phyloP scores from a whole-genome alignment of 2,797 vertebrate species.

The Artibeus jamaicensis region DNA sequence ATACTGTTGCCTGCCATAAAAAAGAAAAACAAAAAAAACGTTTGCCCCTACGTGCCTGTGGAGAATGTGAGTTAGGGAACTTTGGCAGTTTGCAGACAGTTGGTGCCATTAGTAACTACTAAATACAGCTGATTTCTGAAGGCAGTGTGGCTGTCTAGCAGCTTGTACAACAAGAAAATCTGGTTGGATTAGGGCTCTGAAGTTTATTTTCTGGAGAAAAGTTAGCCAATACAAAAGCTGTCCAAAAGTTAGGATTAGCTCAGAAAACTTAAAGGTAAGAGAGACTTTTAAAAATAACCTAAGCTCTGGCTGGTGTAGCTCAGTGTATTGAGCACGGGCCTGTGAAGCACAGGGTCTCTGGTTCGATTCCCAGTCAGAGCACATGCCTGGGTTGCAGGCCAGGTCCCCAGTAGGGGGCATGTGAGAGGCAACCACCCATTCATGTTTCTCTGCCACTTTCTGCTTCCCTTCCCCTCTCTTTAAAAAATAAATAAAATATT shows the following conservation, averaged over 20 bases:
- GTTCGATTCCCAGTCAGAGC: too few relatives aligned
- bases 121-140: not conserved
- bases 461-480: too few relatives aligned
- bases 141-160: not conserved
- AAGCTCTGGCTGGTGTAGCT: too few relatives aligned
- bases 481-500: too few relatives aligned
- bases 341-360: too few relatives aligned
- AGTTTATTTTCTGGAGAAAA: constrained; percentile 10
- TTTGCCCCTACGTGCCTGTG: not conserved
- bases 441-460: too few relatives aligned
- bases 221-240: not conserved
- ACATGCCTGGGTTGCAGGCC: too few relatives aligned
- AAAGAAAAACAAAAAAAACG: not conserved
- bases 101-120: not conserved
- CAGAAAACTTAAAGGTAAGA: too few relatives aligned
- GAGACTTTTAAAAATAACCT: too few relatives aligned
- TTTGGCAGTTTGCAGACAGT: not conserved
- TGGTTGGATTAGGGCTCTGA: not conserved
- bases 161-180: not conserved
- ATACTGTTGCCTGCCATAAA: not conserved
- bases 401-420: too few relatives aligned
- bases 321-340: too few relatives aligned
- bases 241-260: not conserved
- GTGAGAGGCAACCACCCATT: too few relatives aligned
- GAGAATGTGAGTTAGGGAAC: not conserved